A percentile compares a stretch with the other conserved stretches of the same genome.
Conservation (phyloP, 2,888 invertebrate species). For the Alcis repandata region DNA sequence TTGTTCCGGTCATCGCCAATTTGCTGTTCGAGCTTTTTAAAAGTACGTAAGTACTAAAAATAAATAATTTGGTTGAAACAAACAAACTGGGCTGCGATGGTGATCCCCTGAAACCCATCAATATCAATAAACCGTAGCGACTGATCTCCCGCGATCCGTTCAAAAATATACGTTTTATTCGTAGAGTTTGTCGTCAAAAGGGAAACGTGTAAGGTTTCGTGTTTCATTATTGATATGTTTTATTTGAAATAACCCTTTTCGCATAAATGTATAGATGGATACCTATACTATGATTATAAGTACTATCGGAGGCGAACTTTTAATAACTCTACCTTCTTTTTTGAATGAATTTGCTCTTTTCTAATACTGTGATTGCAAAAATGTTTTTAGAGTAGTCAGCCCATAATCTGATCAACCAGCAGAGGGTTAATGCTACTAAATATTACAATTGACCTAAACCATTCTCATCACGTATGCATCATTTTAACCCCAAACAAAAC, state of each 20-base stretch:
- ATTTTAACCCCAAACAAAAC: neutral
- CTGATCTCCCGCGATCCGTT: conserved; percentile 17
- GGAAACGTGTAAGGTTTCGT: conserved; percentile 17
- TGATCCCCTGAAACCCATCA: conserved; percentile 18
- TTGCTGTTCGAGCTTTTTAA: neutral
- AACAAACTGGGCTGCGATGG: conserved; percentile 8
- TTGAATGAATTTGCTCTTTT: neutral
- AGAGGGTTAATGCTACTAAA: neutral
- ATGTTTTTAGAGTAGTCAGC: too few relatives aligned
- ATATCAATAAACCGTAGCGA: conserved; percentile 24
- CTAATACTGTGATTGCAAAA: too few relatives aligned
- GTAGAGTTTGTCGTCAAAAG: conserved; percentile 6
- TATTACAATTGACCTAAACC: neutral
- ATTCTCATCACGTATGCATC: conserved; percentile 6
- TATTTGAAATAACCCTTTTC: neutral
- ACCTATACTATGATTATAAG: too few relatives aligned
- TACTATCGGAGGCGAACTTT: too few relatives aligned
- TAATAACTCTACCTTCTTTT: too few relatives aligned
- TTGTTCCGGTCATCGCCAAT: neutral
- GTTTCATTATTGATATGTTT: conserved; percentile 7
- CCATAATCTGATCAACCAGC: neutral
- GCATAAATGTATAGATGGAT: neutral
- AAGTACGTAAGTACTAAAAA: neutral
- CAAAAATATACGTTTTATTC: conserved; percentile 11
- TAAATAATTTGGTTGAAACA: conserved; percentile 16